Percentiles rank a stretch among this genome's conserved stretches.
Evolutionary conservation across 1,140 invertebrate genomes (phyloP).

Genomic region (Brevipalpus yothersi): DNA sequence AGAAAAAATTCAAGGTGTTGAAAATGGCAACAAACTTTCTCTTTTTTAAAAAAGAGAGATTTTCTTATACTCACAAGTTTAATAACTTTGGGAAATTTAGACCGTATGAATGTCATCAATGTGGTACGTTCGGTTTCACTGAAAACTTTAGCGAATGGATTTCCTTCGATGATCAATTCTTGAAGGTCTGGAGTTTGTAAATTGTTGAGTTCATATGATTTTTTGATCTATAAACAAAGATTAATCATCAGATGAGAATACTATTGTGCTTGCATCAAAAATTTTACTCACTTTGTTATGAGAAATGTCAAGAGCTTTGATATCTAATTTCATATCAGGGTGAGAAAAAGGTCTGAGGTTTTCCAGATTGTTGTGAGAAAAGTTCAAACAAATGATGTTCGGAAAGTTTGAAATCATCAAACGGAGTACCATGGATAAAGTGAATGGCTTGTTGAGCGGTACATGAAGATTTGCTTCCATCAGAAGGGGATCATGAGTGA

Average conservation of each 20-base stretch:
- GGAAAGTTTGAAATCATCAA: constrained; percentile 58
- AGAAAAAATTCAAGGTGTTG: constrained; percentile 6
- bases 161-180: background rate
- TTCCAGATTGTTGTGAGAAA: constrained; percentile 51
- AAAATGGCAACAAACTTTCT: background rate
- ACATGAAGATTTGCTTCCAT: background rate
- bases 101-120: background rate
- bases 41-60: too few species aligned
- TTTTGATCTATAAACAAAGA: background rate
- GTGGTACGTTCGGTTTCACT: background rate
- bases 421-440: background rate
- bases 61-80: constrained; percentile 38
- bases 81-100: constrained; percentile 50
- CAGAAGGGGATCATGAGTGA: background rate
- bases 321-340: constrained; percentile 32
- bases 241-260: background rate
- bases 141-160: background rate
- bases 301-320: constrained; percentile 52
- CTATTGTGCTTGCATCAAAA: background rate
- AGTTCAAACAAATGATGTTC: constrained; percentile 46
- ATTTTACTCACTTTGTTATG: constrained; percentile 43
- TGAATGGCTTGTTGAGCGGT: background rate
- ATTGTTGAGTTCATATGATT: background rate
- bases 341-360: constrained; percentile 35
- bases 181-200: background rate